Conservation (phyloP, 2,113 vertebrate genomes). For the Lynx canadensis region DNA sequence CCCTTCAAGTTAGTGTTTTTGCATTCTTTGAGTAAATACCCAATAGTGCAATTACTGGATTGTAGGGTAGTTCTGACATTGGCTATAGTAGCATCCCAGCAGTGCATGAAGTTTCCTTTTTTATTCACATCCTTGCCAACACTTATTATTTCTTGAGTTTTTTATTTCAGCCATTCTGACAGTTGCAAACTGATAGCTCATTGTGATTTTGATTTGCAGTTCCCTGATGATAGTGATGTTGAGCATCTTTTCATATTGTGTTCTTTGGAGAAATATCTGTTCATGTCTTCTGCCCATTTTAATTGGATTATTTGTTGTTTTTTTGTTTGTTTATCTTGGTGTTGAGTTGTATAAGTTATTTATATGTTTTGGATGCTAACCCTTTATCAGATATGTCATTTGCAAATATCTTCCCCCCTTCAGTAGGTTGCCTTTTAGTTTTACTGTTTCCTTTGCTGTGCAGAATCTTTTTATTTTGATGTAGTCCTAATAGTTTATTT, state of each 20-base stretch:
- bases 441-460: not conserved
- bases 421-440: not conserved
- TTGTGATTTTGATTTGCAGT: not conserved
- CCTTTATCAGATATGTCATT: not conserved
- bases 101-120: not conserved
- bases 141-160: not conserved
- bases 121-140: not conserved
- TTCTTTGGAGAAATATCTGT: not conserved
- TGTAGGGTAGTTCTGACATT: not conserved
- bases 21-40: not conserved
- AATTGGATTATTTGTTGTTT: not conserved
- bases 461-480: not conserved
- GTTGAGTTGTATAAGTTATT: not conserved
- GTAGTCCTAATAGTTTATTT: not conserved
- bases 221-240: not conserved
- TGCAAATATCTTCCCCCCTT: not conserved
- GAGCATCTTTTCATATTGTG: not conserved
- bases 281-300: not conserved
- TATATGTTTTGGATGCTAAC: not conserved
- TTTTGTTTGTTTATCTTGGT: not conserved
- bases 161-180: not conserved
- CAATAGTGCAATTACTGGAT: not conserved
- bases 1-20: not conserved
- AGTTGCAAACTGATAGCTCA: not conserved
- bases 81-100: too few relatives aligned